These are phyloP conservation scores for Ceratitis capitata DNA, from an alignment of 1,140 invertebrate genomes.

Conservation along the genomic window DNA sequence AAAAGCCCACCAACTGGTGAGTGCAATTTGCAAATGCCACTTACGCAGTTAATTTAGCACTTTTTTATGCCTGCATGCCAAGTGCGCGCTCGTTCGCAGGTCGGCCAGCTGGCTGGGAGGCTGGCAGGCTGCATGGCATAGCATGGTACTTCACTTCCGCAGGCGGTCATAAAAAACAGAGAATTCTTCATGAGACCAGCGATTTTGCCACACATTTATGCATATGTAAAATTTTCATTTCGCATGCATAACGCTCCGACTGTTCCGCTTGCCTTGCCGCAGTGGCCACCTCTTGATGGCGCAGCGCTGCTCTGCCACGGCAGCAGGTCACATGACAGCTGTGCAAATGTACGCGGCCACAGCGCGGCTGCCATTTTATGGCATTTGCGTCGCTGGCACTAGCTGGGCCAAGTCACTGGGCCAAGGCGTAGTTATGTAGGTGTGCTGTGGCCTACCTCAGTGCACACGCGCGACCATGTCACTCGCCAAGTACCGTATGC, in stretches of 20 bases:
- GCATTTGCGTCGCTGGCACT: neutral
- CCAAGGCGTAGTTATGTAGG: neutral
- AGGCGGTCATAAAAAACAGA: neutral
- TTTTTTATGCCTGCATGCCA: slow-evolving; percentile 31
- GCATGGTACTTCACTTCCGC: slow-evolving; percentile 8
- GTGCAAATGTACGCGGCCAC: neutral
- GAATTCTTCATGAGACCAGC: neutral
- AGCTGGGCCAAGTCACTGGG: neutral
- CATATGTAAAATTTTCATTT: slow-evolving; percentile 23
- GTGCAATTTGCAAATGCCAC: slow-evolving; percentile 36
- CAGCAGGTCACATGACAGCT: slow-evolving; percentile 2
- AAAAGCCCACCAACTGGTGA: no score
- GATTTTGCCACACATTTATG: slow-evolving; percentile 12
- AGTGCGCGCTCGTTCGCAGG: neutral
- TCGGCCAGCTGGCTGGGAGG: no score
- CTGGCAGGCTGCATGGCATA: no score
- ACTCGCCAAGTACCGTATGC: neutral
- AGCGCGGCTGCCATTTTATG: neutral
- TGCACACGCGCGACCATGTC: neutral
- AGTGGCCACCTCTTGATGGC: neutral
- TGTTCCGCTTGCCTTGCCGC: neutral
- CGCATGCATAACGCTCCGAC: slow-evolving; percentile 7
- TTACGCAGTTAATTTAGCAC: slow-evolving; percentile 31
- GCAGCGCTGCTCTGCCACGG: neutral
- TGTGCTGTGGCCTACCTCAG: neutral